Evolutionary conservation across 1,140 invertebrate species (phyloP), one percentile per base, ranked within the genome.

Genomic region (Teleogryllus occipitalis): DNA sequence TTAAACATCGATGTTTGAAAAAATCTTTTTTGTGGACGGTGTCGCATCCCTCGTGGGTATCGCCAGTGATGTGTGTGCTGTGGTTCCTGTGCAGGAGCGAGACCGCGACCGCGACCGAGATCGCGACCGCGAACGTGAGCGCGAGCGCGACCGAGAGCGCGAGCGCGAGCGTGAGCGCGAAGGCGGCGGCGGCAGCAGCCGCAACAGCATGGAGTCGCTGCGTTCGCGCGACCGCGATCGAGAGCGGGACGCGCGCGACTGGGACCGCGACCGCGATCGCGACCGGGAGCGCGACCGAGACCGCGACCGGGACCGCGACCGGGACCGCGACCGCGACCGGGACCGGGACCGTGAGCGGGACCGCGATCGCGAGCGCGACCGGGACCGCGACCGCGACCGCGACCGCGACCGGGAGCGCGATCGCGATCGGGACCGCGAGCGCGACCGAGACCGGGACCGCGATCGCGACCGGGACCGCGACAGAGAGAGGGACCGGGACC

Each of bases 321-420:
- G 49, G 4, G 47, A 49, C 7, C 54, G 73, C 48, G n/a, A 54
- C 27, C 18, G 79, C 75, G 27, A 22, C 22, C 7, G 75, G 75
- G 14, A 75, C 48, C 7, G n/a, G 27, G 10, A 74, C 47, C 4
- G 78, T 47, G 46, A 27, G 78, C 49, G 79, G 65, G 15, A 74
- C 27, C 14, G 75, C 49, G 7, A 18, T 47, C 8, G 39, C 75
- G 8, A 77, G 79, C 27, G 79, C 75, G 15, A 81, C 80, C 65
- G 81, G 1, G 81, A 15, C 48, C 79, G 15, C 75, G 15, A 21
- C n/a, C 75, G n/a, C 4, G 77, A 73, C 3, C 73, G 81, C n/a
- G 81, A 82, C 47, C 81, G 81, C 78, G 81, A 82, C 46, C 39
- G 77, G 5, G 49, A 77, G n/a, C 80, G 81, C 8, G 80, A 80